phyloP scores from a whole-genome alignment of 2,797 vertebrate species.

The Rhinophrynus dorsalis region DNA sequence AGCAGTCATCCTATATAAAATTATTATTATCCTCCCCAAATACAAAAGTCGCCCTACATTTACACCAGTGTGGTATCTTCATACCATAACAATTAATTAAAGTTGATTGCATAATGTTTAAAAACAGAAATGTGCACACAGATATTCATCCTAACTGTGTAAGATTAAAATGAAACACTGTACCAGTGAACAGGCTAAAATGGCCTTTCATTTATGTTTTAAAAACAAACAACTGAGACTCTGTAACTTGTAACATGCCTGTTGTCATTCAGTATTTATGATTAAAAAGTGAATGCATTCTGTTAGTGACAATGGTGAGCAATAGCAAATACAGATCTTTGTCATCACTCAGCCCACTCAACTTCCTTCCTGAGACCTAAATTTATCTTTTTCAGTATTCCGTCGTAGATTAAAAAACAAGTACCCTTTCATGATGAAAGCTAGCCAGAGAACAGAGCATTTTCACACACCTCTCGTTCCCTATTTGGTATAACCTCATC shows the following conservation, averaged over 20 bases:
- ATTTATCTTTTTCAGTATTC: slow-evolving; percentile 39
- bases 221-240: not conserved
- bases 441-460: slow-evolving; percentile 25
- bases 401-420: slow-evolving; percentile 1
- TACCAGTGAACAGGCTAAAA: not conserved
- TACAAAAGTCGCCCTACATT: no score
- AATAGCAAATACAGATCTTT: not conserved
- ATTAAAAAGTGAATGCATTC: slow-evolving; percentile 11
- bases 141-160: no score
- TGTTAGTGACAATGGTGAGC: slow-evolving; percentile 7
- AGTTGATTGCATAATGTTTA: no score
- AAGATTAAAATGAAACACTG: not conserved
- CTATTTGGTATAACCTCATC: not conserved
- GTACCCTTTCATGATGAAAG: slow-evolving; percentile 43
- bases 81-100: no score
- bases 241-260: not conserved
- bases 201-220: not conserved
- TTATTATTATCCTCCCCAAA: no score
- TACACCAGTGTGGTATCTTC: no score
- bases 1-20: no score
- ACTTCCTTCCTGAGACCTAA: slow-evolving; percentile 44
- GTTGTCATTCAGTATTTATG: slow-evolving; percentile 15
- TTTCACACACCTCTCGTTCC: slow-evolving; percentile 16
- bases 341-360: slow-evolving; percentile 37
- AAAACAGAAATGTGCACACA: no score